Percentiles rank a stretch among this genome's conserved stretches.
These are phyloP conservation scores for Endotricha flammealis DNA, from an alignment of 2,888 invertebrate species.

Conservation along the genomic window DNA sequence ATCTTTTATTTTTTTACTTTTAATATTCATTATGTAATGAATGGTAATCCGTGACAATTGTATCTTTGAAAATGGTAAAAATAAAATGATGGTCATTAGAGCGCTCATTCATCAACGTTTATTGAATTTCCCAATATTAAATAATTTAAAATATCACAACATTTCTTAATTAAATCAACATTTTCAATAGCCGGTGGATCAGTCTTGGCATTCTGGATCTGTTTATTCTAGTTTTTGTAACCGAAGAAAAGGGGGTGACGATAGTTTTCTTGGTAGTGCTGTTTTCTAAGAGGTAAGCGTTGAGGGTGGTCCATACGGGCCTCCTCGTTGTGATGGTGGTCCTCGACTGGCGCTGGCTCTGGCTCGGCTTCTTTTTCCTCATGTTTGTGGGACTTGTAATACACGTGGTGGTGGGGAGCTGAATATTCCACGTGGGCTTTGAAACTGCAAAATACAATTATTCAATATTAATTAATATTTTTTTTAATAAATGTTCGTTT, in stretches of 20 bases:
- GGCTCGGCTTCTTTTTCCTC: constrained; percentile 9
- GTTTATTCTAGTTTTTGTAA: too few species aligned
- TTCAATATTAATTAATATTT: too few species aligned
- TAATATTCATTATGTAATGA: too few species aligned
- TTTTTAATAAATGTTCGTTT: too few species aligned
- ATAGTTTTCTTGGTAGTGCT: constrained; percentile 13
- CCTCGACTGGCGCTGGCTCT: constrained; percentile 3
- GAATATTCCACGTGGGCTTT: constrained; percentile 33
- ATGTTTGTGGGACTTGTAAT: constrained; percentile 16
- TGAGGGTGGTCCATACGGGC: constrained; percentile 7
- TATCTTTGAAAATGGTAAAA: too few species aligned
- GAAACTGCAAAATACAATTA: constrained; percentile 32
- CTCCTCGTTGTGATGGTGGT: constrained; percentile 2
- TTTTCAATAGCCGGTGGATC: not conserved
- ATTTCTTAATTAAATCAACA: not conserved
- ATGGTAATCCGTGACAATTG: too few species aligned
- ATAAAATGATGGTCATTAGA: not conserved
- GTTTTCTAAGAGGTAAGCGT: not conserved
- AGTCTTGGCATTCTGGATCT: not conserved
- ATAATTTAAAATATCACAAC: not conserved
- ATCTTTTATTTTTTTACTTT: too few species aligned
- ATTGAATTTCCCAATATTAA: not conserved
- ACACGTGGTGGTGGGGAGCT: constrained; percentile 26
- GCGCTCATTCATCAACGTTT: not conserved
- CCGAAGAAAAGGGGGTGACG: constrained; percentile 15